Evolutionary conservation across 2,888 invertebrate species (phyloP).

Genomic region (Melolontha melolontha): DNA sequence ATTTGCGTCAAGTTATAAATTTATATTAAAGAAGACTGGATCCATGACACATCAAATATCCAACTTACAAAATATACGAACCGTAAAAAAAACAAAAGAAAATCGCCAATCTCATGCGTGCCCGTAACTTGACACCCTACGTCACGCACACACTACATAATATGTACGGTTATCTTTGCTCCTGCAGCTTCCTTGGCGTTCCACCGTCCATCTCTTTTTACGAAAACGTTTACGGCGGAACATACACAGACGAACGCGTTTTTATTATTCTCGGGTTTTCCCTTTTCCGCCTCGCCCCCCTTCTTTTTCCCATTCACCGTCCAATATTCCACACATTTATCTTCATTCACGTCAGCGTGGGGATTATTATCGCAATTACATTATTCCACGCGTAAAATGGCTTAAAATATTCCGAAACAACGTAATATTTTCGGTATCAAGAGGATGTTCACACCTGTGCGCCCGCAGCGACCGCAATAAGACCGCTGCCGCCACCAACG

Average conservation of each 20-base stretch:
- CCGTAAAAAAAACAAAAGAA: slow-evolving; percentile 5
- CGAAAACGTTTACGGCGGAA: slow-evolving; percentile 2
- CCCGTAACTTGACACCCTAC: neutral
- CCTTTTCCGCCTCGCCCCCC: too few species aligned
- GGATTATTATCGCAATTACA: slow-evolving; percentile 37
- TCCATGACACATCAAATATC: too few species aligned
- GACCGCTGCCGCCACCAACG: too few species aligned
- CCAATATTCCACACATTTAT: slow-evolving; percentile 33
- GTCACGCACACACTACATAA: neutral
- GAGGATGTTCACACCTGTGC: slow-evolving; percentile 22
- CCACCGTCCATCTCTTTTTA: slow-evolving; percentile 3
- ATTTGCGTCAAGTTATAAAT: too few species aligned
- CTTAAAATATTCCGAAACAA: slow-evolving; percentile 27
- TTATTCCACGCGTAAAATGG: slow-evolving; percentile 23
- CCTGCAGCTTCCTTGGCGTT: neutral
- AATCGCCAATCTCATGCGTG: slow-evolving; percentile 1
- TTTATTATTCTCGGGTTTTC: slow-evolving; percentile 9
- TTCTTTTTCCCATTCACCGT: neutral
- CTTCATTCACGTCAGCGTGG: slow-evolving; percentile 30
- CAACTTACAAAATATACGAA: neutral
- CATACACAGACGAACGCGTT: slow-evolving; percentile 8
- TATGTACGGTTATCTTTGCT: neutral
- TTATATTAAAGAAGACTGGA: too few species aligned
- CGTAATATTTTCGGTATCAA: slow-evolving; percentile 35
- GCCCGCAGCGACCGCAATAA: slow-evolving; percentile 1